A percentile compares a stretch with the other conserved stretches of the same genome.
Conservation (phyloP, 2,888 invertebrate species). For the Drosophila yooni region DNA sequence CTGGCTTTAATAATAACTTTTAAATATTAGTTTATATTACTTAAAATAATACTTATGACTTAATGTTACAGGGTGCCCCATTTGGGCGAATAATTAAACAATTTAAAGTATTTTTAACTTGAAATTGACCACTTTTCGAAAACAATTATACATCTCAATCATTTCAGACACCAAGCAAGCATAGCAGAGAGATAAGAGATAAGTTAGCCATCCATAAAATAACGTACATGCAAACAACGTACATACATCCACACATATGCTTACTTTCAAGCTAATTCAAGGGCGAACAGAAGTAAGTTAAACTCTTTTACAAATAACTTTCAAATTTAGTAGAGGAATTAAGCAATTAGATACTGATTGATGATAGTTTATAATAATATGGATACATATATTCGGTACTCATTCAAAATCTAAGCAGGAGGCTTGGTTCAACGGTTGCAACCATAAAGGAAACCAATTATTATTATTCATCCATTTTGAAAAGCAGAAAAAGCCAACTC, state of each 20-base stretch:
- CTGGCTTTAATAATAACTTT: slow-evolving; percentile 16
- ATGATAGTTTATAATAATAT: background rate
- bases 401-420: background rate
- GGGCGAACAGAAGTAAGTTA: background rate
- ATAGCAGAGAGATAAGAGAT: background rate
- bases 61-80: slow-evolving; percentile 42
- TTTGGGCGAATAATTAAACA: background rate
- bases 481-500: background rate
- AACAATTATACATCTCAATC: background rate
- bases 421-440: background rate
- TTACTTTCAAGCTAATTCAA: background rate
- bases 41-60: slow-evolving; percentile 45
- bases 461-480: background rate
- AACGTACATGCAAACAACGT: background rate
- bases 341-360: background rate
- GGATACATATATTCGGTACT: background rate
- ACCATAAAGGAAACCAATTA: background rate
- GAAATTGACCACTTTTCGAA: too few relatives aligned
- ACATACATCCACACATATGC: background rate
- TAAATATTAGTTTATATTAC: slow-evolving; percentile 31
- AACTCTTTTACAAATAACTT: background rate
- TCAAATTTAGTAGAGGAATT: background rate
- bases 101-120: background rate
- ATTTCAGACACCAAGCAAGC: background rate
- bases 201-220: background rate